These are phyloP conservation scores for Acleris holmiana DNA, from an alignment of 2,888 invertebrate genomes.

Conservation along the genomic window DNA sequence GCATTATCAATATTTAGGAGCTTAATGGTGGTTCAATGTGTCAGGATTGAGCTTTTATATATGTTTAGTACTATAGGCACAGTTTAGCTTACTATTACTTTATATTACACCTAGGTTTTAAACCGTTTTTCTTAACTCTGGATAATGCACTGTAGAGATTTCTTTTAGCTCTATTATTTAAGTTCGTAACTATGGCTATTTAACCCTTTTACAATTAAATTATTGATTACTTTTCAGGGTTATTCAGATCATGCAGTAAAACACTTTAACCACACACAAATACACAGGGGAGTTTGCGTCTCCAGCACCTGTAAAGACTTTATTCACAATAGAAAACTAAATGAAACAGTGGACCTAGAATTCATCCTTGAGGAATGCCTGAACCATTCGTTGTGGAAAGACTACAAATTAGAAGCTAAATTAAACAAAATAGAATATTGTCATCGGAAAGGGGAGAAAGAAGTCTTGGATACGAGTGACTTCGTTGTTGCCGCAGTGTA, in stretches of 20 bases:
- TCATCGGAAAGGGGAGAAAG: constrained; percentile 52
- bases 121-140: no score
- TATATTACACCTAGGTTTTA: no score
- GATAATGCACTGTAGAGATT: no score
- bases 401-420: constrained; percentile 60
- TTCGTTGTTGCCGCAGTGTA: constrained; percentile 59
- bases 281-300: constrained; percentile 72
- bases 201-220: background rate
- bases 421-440: constrained; percentile 62
- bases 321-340: constrained; percentile 42
- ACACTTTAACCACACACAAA: constrained; percentile 71
- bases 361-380: constrained; percentile 66
- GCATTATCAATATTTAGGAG: no score
- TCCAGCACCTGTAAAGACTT: constrained; percentile 59
- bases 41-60: no score
- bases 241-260: constrained; percentile 66
- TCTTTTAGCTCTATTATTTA: no score
- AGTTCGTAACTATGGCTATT: background rate
- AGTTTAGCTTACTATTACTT: no score
- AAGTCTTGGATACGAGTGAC: constrained; percentile 57
- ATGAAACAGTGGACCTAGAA: constrained; percentile 49
- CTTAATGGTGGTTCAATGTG: no score
- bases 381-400: constrained; percentile 60
- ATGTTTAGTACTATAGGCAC: no score
- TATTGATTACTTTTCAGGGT: constrained; percentile 53